Percentiles rank a stretch among this genome's conserved stretches.
phyloP scores from a whole-genome alignment of 2,888 invertebrate species.

The Alcis repandata region DNA sequence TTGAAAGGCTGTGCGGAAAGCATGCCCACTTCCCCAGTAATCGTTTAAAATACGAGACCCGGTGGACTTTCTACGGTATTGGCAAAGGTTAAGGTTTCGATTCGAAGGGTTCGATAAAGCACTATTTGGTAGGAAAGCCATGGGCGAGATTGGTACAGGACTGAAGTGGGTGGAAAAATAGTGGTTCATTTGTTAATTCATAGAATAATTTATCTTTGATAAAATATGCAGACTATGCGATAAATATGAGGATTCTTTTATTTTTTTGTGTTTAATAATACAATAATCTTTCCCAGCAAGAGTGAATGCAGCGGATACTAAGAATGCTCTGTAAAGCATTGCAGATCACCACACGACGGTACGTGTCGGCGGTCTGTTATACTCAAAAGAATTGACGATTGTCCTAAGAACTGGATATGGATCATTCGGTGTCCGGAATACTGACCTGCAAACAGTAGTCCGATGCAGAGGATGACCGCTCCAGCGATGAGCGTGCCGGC shows the following conservation, averaged over 20 bases:
- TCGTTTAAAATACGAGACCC: slow-evolving; percentile 9
- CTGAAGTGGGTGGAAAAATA: no score
- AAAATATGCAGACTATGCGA: neutral
- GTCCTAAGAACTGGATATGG: neutral
- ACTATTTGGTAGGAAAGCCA: no score
- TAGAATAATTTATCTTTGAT: neutral
- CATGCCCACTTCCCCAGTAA: slow-evolving; percentile 20
- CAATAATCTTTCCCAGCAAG: no score
- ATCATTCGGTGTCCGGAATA: neutral
- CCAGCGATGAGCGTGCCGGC: slow-evolving; percentile 88
- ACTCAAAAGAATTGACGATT: neutral
- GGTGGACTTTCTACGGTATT: neutral
- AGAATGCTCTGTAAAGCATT: no score
- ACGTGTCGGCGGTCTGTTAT: no score
- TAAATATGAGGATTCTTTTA: no score
- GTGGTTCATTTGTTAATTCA: no score
- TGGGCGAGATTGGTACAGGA: no score
- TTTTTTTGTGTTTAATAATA: no score
- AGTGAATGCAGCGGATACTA: no score
- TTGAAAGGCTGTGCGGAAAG: slow-evolving; percentile 29
- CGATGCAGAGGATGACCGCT: slow-evolving; percentile 87
- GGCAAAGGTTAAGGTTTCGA: no score
- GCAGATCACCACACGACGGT: no score
- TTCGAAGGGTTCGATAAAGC: neutral
- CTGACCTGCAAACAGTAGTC: slow-evolving; percentile 87